Base-by-base conservation (phyloP, 2,797 vertebrate genomes). In the Chelidonichthys spinosus region DNA sequence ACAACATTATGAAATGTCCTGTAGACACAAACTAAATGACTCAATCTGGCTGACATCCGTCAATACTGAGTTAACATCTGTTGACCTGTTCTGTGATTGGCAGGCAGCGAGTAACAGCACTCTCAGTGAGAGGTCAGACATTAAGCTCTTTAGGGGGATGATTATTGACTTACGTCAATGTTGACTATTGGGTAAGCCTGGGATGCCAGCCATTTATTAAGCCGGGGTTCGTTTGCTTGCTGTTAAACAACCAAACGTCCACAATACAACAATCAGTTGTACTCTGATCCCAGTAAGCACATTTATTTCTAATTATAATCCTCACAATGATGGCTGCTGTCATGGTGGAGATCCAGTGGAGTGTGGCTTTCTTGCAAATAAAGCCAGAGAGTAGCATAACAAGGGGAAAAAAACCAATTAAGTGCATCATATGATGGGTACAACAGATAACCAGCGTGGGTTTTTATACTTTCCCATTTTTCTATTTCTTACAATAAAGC, bases 141-240 rank as follows among this genome's bases (percentile, higher is more conserved):
- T 44, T 42, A n/a, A 46, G 44, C 65, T 83, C 73, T 82, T 46
- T 9, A 76, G 36, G 46, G 63, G 53, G 77, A 63, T n/a, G 47
- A 63, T 78, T 74, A 53, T 74, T 55, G 46, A 76, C 59, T 60
- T 13, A 14, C 49, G 43, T 79, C 66, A 75, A 3, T 78, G 70
- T 59, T 67, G 68, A 82, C 55, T 7, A 25, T 33, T 54, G 65
- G 47, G 17, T 78, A 63, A 78, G 56, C 68, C 60, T 76, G 53
- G 32, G 60, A 18, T 63, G 63, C n/a, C 36, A 63, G 55, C 32
- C 59, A 25, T 61, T 80, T 72, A 47, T 66, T 72, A 78, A 64
- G 25, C 25, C 25, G 25, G n/a, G 54, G 18, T 78, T 46, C 15
- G 37, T 39, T 78, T 13, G 18, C 42, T 68, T 53, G 35, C 39